Base-by-base conservation (phyloP, 2,888 invertebrate genomes). In the Apotomis turbidana region DNA sequence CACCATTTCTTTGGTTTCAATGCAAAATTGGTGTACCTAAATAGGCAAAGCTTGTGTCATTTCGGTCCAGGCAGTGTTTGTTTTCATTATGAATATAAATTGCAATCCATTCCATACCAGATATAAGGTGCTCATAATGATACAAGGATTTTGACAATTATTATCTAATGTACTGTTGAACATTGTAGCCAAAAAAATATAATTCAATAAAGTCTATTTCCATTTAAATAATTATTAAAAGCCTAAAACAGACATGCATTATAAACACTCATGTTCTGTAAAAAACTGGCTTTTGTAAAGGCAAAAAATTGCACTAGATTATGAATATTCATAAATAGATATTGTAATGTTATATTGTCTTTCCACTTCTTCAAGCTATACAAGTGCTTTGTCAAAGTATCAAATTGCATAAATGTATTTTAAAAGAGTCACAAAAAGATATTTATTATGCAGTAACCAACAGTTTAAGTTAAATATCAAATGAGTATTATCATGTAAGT, bases 321-420 rank as follows among this genome's bases (percentile, higher is more conserved):
- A 51, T 13, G 15, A 52, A 8, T 49, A n/a, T 13, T 44, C 15
- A 66, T 8, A 61, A 12, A 41, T 12, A 36, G 8, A 4, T 44
- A 51, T 15, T n/a, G 46, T 27, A 15, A 59, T 15, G 12, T 12
- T 38, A 13, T 61, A 61, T 12, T 51, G 12, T 8, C 8, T 70
- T 10, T 57, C 49, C 12, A 49, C 10, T 60, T 41, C 38, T 57
- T n/a, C 2, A 55, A 44, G 55, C 27, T 64, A 55, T 61, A 13
- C 46, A 71, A 70, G 62, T 61, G 60, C 66, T 66, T 66, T 71
- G 71, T 66, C 60, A 66, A 44, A 66, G 49, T 49, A 49, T 54
- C 54, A 71, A 54, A 63, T 51, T 60, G 66, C 54, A 66, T 15
- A 38, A 38, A 60, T 49, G 13, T 10, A 55, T 66, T 58, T 66